phyloP scores from a whole-genome alignment of 2,113 vertebrate genomes.

The Dromaius novaehollandiae region DNA sequence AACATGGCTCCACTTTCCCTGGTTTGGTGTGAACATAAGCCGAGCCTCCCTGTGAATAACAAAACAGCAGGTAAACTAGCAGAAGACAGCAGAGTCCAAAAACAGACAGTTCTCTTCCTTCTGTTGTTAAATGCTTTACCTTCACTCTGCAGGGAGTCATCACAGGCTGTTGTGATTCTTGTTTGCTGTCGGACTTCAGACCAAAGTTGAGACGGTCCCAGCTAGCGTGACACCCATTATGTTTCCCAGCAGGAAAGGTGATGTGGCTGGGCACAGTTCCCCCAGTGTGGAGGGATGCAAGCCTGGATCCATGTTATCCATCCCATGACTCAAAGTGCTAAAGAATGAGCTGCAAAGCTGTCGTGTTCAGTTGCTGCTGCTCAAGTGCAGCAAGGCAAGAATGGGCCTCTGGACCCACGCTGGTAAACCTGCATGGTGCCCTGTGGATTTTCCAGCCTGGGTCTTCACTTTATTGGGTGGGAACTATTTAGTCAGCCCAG shows the following conservation, averaged over 20 bases:
- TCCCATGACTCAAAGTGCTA: too few species aligned
- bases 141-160: background rate
- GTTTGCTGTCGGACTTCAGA: background rate
- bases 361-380: background rate
- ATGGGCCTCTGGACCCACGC: fast-evolving
- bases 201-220: background rate
- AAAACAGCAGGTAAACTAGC: background rate
- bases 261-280: background rate
- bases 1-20: background rate
- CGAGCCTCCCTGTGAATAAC: background rate
- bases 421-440: background rate
- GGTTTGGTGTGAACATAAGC: background rate
- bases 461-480: background rate
- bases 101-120: background rate
- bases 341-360: background rate
- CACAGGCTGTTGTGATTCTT: background rate
- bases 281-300: background rate
- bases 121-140: background rate
- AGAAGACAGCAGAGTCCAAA: background rate
- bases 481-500: background rate
- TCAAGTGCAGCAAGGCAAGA: background rate
- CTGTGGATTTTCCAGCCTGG: background rate
- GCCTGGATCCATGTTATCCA: fast-evolving
- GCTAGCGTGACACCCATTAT: background rate
- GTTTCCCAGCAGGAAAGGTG: background rate